Base-by-base conservation (phyloP, 1,140 invertebrate genomes). In the Penaeus chinensis region DNA sequence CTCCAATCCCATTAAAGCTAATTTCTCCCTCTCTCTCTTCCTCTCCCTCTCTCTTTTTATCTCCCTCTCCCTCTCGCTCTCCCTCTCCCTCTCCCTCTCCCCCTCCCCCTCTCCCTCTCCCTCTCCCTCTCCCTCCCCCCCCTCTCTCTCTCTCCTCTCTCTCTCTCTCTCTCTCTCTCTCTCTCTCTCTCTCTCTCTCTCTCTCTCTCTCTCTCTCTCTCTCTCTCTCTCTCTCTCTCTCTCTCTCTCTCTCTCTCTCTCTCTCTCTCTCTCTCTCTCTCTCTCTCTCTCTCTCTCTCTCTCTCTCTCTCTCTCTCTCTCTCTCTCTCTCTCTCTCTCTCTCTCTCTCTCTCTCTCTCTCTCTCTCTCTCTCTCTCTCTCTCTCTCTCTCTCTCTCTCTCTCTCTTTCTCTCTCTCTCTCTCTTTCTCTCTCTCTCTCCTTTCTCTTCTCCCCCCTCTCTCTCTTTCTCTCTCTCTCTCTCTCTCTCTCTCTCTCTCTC, bases 101-200 rank as follows among this genome's bases (percentile, higher is more conserved):
- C 65, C 0, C 32, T 32, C 76, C 10, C 24, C 2, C 24, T 78
- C 76, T 16, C 24, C 47, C 24, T 78, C 76, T 42, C 76, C 7
- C 74, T 77, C 22, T 77, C 74, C 27, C 74, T 77, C 74, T 77
- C 74, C 27, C 74, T 37, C n/a, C n/a, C n/a, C n/a, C n/a, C n/a
- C n/a, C 74, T 42, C 37, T 8, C 37, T 42, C 37, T 42, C 37
- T 42, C 37, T 8, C n/a, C 37, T 42, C 7, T 42, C 37, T 8
- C 37, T 42, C 37, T 42, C 37, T 7, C 7, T 8, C 37, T 42
- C 37, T 42, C 37, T 7, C 37, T 8, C 37, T 42, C 37, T 1
- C 66, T 2, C 20, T 10, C 66, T 2, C 66, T 2, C 37, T 18
- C 76, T 18, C 32, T 19, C 11, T 54, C 76, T 18, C 10, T 78